Conservation (phyloP, 2,113 vertebrate species). For the Chauna torquata region DNA sequence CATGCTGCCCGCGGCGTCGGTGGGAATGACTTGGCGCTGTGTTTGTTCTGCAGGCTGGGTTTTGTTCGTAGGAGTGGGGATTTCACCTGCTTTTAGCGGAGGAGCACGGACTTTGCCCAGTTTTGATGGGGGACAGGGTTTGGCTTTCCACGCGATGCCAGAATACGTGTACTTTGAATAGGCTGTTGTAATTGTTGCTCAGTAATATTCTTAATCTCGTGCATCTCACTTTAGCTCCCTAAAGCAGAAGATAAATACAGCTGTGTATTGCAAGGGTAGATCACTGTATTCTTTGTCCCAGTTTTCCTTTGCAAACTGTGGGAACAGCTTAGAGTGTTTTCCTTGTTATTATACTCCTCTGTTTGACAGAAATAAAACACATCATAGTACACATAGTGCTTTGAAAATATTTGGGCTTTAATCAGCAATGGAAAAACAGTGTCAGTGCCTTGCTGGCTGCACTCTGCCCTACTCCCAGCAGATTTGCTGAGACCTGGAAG, state of each 20-base stretch:
- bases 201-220: neutral
- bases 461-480: neutral
- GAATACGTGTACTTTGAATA: neutral
- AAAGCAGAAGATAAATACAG: neutral
- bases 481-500: neutral
- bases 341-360: neutral
- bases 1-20: rapidly evolving
- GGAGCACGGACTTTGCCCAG: neutral
- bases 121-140: neutral
- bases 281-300: neutral
- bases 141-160: neutral
- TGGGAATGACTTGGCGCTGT: neutral
- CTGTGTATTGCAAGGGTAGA: neutral
- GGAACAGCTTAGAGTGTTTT: neutral
- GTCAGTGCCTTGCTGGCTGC: neutral
- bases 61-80: neutral
- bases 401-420: neutral
- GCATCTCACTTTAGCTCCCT: neutral
- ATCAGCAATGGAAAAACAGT: neutral
- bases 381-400: neutral
- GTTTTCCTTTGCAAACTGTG: neutral
- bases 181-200: neutral
- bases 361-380: neutral
- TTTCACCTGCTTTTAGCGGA: neutral
- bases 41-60: neutral